These are phyloP conservation scores for Siphamia tubifer DNA, from an alignment of 2,113 vertebrate species.

Conservation along the genomic window DNA sequence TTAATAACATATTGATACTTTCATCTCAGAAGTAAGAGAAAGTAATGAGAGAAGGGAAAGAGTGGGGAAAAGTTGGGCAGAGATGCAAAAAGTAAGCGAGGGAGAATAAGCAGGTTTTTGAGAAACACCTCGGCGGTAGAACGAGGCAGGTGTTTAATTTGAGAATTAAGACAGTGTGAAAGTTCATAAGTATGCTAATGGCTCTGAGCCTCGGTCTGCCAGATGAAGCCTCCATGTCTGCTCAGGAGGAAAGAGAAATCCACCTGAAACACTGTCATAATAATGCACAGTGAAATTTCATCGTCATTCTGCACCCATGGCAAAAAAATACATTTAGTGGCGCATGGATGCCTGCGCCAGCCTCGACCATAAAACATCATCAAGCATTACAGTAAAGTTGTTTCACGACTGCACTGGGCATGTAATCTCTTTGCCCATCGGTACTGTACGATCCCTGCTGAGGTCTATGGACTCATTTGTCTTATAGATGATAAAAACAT, in stretches of 20 bases:
- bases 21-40: too few relatives aligned
- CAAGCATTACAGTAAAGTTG: slow-evolving; percentile 2
- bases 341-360: neutral
- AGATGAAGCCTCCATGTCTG: slow-evolving; percentile 53
- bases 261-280: slow-evolving; percentile 35
- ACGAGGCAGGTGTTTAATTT: slow-evolving; percentile 78
- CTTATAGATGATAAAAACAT: neutral
- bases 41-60: too few relatives aligned
- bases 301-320: slow-evolving; percentile 17
- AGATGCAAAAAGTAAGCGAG: neutral
- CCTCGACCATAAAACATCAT: slow-evolving; percentile 21
- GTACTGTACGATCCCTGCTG: neutral
- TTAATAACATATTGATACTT: too few relatives aligned
- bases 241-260: slow-evolving; percentile 41
- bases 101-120: neutral
- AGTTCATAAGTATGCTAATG: slow-evolving; percentile 76
- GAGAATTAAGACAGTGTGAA: slow-evolving; percentile 77
- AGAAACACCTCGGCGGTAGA: slow-evolving; percentile 58
- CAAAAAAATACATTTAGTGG: slow-evolving; percentile 5
- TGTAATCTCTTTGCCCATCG: neutral
- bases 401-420: neutral
- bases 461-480: neutral
- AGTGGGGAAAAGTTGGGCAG: neutral
- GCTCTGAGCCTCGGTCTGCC: slow-evolving; percentile 35
- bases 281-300: slow-evolving; percentile 16